Percentiles rank a stretch among this genome's conserved stretches.
Evolutionary conservation across 2,888 invertebrate species (phyloP).

Genomic region (Folsomia candida): DNA sequence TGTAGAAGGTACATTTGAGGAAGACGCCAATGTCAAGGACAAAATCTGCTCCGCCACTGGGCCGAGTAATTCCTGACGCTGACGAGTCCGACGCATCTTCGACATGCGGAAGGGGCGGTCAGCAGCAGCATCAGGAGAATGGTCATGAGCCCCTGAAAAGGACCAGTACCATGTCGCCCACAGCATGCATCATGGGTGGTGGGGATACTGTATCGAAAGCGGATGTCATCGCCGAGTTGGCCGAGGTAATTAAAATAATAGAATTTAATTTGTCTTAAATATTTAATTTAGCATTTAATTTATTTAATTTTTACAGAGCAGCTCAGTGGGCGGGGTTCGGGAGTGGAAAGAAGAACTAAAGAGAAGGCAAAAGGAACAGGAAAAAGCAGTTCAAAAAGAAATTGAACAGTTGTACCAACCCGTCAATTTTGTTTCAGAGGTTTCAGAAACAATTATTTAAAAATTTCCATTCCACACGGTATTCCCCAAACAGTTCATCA

Average conservation of each 20-base stretch:
- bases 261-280: too few species aligned
- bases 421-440: constrained; percentile 86
- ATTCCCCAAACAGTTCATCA: not conserved
- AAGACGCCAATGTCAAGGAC: constrained; percentile 49
- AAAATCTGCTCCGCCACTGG: constrained; percentile 47
- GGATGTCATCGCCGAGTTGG: constrained; percentile 71
- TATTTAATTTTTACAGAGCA: too few species aligned
- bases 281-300: too few species aligned
- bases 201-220: constrained; percentile 36
- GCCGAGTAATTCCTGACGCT: constrained; percentile 45
- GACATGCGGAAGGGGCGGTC: not conserved
- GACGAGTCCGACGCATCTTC: too few species aligned
- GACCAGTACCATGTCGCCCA: constrained; percentile 27
- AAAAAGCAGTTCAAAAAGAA: constrained; percentile 76
- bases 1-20: constrained; percentile 50
- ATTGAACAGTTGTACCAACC: constrained; percentile 79
- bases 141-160: constrained; percentile 34
- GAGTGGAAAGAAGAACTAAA: constrained; percentile 78
- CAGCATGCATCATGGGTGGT: not conserved
- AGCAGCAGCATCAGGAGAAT: not conserved
- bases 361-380: constrained; percentile 77
- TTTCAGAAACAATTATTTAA: not conserved
- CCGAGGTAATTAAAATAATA: too few species aligned
- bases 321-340: constrained; percentile 78
- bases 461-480: not conserved